These are phyloP conservation scores for Nemotelus nigrinus DNA, from an alignment of 2,888 invertebrate genomes.

Conservation along the genomic window DNA sequence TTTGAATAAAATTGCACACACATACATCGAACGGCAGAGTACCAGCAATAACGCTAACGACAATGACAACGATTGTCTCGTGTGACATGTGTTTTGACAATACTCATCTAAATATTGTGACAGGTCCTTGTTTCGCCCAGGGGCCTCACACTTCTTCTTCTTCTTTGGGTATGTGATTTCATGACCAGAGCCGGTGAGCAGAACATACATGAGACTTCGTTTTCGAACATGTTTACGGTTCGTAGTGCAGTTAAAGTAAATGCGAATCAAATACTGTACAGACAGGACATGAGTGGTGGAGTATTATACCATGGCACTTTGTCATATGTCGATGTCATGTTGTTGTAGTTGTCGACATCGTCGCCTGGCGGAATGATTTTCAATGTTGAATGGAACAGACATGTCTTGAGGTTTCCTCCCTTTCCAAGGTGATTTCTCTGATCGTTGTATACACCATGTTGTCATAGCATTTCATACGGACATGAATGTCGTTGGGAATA, in stretches of 20 bases:
- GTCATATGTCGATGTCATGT: slow-evolving; percentile 34
- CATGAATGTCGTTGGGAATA: slow-evolving; percentile 48
- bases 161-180: too few relatives aligned
- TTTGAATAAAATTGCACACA: slow-evolving; percentile 36
- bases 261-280: not conserved
- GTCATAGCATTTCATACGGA: slow-evolving; percentile 20
- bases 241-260: not conserved
- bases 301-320: not conserved
- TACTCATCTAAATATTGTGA: slow-evolving; percentile 48
- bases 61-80: slow-evolving; percentile 44
- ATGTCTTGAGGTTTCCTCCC: slow-evolving; percentile 38
- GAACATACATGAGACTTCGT: not conserved
- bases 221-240: not conserved
- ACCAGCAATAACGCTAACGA: slow-evolving; percentile 1
- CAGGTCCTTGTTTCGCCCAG: slow-evolving; percentile 37
- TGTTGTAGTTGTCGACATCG: too few relatives aligned
- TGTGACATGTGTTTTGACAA: slow-evolving; percentile 48
- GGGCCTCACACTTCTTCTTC: not conserved
- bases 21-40: slow-evolving; percentile 2
- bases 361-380: slow-evolving; percentile 32
- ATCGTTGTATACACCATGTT: slow-evolving; percentile 2
- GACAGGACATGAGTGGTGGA: not conserved
- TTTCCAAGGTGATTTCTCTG: slow-evolving; percentile 17
- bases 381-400: slow-evolving; percentile 29
- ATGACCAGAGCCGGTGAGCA: too few relatives aligned